Conservation (phyloP, 2,113 vertebrate species). For the Sorex fumeus region DNA sequence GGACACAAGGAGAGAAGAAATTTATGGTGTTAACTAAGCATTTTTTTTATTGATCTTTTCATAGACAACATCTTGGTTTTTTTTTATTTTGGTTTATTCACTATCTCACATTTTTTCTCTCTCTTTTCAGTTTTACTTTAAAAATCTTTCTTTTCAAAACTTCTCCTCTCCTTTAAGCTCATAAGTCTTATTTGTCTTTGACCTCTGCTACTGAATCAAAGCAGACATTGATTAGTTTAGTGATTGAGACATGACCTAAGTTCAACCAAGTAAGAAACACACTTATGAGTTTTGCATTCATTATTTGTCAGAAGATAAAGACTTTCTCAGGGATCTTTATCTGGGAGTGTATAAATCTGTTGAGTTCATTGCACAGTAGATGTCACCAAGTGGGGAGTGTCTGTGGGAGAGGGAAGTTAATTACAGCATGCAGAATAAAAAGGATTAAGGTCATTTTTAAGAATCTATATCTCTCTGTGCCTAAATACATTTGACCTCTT, state of each 20-base stretch:
- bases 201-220: not conserved
- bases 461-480: not conserved
- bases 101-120: not conserved
- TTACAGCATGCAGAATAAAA: not conserved
- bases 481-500: not conserved
- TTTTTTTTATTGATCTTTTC: not conserved
- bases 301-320: constrained; percentile 22
- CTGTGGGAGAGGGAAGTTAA: not conserved
- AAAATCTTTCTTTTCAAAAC: constrained; percentile 2
- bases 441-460: not conserved
- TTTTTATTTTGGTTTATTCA: not conserved
- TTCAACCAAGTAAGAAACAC: constrained; percentile 38
- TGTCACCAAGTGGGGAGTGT: not conserved
- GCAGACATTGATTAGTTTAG: not conserved
- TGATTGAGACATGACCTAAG: not conserved
- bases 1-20: not conserved
- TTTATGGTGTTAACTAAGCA: not conserved
- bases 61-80: not conserved
- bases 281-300: constrained; percentile 9
- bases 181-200: constrained; percentile 9
- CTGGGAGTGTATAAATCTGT: not conserved
- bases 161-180: not conserved
- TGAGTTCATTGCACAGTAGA: not conserved
- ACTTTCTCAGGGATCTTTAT: not conserved
- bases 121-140: not conserved